Base-by-base conservation (phyloP, 2,797 vertebrate species). In the Halcyon chelicuti region DNA sequence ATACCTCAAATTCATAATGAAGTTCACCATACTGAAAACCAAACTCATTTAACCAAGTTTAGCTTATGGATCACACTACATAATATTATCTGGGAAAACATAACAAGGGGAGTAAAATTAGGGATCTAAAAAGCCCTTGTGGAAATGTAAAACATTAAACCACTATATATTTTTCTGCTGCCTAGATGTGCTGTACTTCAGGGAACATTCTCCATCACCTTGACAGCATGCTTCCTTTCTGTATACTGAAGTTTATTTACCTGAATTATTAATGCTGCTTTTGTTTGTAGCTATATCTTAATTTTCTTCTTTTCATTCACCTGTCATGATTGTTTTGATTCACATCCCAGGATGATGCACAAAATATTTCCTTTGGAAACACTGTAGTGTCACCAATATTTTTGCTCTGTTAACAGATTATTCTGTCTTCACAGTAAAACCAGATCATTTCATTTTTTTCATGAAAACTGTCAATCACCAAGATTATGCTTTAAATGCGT, bases 211-310 rank as follows among this genome's bases (percentile, higher is more conserved):
- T 97, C 96, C 88, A 96, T 97, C 97, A 98, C 97, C 96, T 97
- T 98, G 98, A 98, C 97, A 97, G 97, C 67, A 29, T 42, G 88
- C 85, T 96, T 97, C 93, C 89, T 97, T 95, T 94, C 97, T 87
- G 74, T 96, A 96, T 91, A 79, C 83, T 97, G 95, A 97, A 97
- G 97, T 97, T 98, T 98, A 98, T 97, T 98, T 98, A 90, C 76
- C 94, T 98, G 97, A 98, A 98, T 98, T 98, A 98, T 98, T 98
- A 98, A 98, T 97, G 97, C 22, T 92, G 72, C 96, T 96, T 98
- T 98, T 98, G 96, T 97, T 97, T 98, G 96, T 97, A 93, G 95
- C 96, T 90, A 91, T 97, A 96, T 95, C 97, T 97, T 98, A 98
- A 98, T 97, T 98, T 96, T 95, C 88, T 93, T 97, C 86, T 97